Percentiles rank a stretch among this genome's conserved stretches.
Evolutionary conservation across 2,888 invertebrate genomes (phyloP).

Genomic region (Oscheius onirici): DNA sequence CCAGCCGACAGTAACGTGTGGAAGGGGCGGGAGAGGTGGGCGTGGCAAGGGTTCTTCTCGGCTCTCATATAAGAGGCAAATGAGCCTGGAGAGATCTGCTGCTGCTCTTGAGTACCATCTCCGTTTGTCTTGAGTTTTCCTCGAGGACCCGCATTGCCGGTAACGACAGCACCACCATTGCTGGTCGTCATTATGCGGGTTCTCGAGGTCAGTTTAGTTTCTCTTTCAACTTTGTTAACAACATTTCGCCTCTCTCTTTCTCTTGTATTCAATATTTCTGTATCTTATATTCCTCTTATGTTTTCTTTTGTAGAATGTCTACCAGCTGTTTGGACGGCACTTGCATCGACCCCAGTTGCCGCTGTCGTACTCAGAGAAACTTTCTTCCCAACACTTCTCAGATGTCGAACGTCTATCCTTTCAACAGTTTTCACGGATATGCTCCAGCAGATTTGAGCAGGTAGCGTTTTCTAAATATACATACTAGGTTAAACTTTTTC

Average conservation of each 20-base stretch:
- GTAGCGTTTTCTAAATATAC: neutral
- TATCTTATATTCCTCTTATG: neutral
- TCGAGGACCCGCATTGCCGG: slow-evolving; percentile 26
- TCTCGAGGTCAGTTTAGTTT: slow-evolving; percentile 10
- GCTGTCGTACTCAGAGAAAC: slow-evolving; percentile 27
- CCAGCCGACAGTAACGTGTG: slow-evolving; percentile 1
- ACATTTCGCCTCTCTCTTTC: neutral
- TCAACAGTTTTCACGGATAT: slow-evolving; percentile 18
- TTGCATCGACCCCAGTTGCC: slow-evolving; percentile 29
- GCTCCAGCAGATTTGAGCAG: slow-evolving; percentile 1
- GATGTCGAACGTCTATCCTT: slow-evolving; percentile 23
- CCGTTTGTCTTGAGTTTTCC: slow-evolving; percentile 34
- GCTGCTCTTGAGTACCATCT: slow-evolving; percentile 33
- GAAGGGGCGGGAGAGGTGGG: slow-evolving; percentile 33
- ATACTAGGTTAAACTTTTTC: neutral
- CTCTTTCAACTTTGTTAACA: neutral
- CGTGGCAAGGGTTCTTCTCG: slow-evolving; percentile 42
- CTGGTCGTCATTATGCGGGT: slow-evolving; percentile 15
- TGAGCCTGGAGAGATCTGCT: slow-evolving; percentile 55
- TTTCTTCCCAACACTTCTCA: slow-evolving; percentile 31
- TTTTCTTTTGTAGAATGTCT: slow-evolving; percentile 33
- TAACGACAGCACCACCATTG: slow-evolving; percentile 9
- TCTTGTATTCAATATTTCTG: neutral
- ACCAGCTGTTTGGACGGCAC: slow-evolving; percentile 33
- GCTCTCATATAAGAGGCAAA: slow-evolving; percentile 56